Evolutionary conservation across 2,888 invertebrate species (phyloP).

Genomic region (Synanthedon formicaeformis): DNA sequence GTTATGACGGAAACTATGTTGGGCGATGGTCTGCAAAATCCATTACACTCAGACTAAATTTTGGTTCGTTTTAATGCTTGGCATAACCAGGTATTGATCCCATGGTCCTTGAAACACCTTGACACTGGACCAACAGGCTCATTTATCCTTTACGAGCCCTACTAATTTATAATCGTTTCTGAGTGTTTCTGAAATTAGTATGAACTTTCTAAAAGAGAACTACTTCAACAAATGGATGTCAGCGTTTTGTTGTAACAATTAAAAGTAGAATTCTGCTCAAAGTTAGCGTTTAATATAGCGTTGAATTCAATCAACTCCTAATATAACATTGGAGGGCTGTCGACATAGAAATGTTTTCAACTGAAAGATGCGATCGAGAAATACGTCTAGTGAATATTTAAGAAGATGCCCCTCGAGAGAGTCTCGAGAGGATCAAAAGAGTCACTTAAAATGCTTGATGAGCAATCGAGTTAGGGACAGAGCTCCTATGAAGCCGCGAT

Average conservation of each 20-base stretch:
- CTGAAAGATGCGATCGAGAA: conserved; percentile 47
- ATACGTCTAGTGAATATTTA: conserved; percentile 58
- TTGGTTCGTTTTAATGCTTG: too few relatives aligned
- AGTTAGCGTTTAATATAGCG: conserved; percentile 11
- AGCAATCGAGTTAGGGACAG: conserved; percentile 42
- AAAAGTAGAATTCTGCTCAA: conserved; percentile 8
- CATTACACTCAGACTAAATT: too few relatives aligned
- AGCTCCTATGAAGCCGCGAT: background rate
- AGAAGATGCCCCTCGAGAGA: conserved; percentile 42
- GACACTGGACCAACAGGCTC: too few relatives aligned
- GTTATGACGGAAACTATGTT: too few relatives aligned
- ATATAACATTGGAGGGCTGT: conserved; percentile 18
- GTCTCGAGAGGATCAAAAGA: conserved; percentile 48
- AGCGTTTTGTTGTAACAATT: conserved; percentile 8
- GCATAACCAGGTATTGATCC: too few relatives aligned
- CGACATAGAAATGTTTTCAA: conserved; percentile 29
- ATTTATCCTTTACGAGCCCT: too few relatives aligned
- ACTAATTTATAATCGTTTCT: too few relatives aligned
- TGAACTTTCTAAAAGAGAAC: background rate
- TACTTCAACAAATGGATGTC: conserved; percentile 4
- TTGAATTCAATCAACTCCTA: conserved; percentile 21
- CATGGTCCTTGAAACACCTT: too few relatives aligned
- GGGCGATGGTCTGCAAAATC: too few relatives aligned
- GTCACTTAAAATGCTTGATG: conserved; percentile 59
- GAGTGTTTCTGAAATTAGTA: too few relatives aligned